phyloP scores from a whole-genome alignment of 2,113 vertebrate species.

The Mesembrinibis cayennensis region DNA sequence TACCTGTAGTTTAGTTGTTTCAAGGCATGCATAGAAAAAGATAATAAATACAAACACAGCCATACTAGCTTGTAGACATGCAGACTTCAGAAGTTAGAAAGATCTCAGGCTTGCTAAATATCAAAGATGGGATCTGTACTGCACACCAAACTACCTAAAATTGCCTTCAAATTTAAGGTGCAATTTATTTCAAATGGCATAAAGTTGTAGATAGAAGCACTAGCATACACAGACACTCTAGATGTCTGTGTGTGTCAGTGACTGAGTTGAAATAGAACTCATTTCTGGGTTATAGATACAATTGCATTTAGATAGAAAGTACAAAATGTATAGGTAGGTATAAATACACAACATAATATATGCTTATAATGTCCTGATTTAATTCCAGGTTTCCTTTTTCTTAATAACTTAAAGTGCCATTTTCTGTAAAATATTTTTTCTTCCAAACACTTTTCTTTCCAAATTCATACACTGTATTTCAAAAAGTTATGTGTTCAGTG shows the following conservation, averaged over 20 bases:
- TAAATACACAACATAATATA: not conserved
- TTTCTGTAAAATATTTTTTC: not conserved
- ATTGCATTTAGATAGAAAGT: not conserved
- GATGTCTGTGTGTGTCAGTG: not conserved
- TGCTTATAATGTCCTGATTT: not conserved
- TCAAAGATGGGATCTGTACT: constrained; percentile 70
- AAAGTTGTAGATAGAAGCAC: constrained; percentile 66
- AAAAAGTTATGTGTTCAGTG: not conserved
- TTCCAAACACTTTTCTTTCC: not conserved
- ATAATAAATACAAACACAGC: constrained; percentile 81
- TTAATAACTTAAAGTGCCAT: not conserved
- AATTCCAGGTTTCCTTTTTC: not conserved
- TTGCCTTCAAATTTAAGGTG: constrained; percentile 78
- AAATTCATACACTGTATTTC: not conserved
- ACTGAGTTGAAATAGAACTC: not conserved
- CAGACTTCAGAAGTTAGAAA: constrained; percentile 75
- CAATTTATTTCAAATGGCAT: constrained; percentile 78
- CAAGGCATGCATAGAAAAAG: constrained; percentile 74
- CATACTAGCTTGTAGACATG: constrained; percentile 75
- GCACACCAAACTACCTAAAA: constrained; percentile 76
- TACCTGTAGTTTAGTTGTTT: constrained; percentile 86
- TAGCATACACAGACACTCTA: constrained; percentile 15
- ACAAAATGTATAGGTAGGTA: not conserved
- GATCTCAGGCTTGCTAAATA: constrained; percentile 72
- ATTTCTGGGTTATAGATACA: not conserved